A percentile compares a stretch with the other conserved stretches of the same genome.
Evolutionary conservation across 2,797 vertebrate species (phyloP).

Genomic region (Chelon auratus): DNA sequence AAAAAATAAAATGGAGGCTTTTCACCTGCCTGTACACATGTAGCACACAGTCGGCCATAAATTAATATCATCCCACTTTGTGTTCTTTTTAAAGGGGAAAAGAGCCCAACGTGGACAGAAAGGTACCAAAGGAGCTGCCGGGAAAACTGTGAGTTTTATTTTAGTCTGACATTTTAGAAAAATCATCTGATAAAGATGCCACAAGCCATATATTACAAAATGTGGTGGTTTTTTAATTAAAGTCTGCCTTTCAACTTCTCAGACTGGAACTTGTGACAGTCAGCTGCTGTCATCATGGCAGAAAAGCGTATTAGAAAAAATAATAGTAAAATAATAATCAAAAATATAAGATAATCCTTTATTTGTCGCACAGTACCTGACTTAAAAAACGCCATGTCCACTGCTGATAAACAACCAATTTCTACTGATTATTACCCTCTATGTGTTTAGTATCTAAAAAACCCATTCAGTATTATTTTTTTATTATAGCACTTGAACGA

Average conservation of each 20-base stretch:
- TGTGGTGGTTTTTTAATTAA: neutral
- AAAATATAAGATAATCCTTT: no score
- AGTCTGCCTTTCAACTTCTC: neutral
- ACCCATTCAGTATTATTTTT: no score
- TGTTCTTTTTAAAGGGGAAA: conserved; percentile 70
- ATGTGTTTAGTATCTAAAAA: no score
- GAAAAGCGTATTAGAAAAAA: no score
- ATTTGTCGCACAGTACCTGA: no score
- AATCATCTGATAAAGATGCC: neutral
- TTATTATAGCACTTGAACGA: neutral
- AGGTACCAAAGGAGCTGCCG: conserved; percentile 76
- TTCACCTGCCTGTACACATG: neutral
- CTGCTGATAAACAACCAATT: no score
- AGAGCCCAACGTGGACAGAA: conserved; percentile 57
- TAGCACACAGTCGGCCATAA: neutral
- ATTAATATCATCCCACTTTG: neutral
- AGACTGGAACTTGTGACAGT: neutral
- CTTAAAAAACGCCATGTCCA: no score
- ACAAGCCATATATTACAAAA: neutral
- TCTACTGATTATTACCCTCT: no score
- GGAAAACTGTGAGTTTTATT: conserved; percentile 75
- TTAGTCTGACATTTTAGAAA: neutral
- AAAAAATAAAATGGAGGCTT: accelerated
- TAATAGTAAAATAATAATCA: no score
- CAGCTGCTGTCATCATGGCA: no score